A percentile compares a stretch with the other conserved stretches of the same genome.
Evolutionary conservation across 2,888 invertebrate species (phyloP).

Genomic region (Plebejus anna): DNA sequence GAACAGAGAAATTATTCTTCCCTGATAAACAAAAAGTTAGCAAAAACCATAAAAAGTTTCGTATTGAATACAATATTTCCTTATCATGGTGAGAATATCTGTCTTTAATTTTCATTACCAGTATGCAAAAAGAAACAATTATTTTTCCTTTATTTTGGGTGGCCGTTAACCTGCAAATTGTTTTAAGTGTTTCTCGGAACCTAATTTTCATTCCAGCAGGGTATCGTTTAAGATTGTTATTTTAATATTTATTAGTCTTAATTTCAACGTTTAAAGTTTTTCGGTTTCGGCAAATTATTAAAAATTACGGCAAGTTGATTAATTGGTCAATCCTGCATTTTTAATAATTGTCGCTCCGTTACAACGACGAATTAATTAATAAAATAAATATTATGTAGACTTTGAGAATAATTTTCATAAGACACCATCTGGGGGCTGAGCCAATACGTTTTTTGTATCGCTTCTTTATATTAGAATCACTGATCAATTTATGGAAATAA

Average conservation of each 20-base stretch:
- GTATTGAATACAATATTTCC: not conserved
- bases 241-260: not conserved
- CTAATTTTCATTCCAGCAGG: not conserved
- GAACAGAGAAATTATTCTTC: not conserved
- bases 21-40: not conserved
- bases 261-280: not conserved
- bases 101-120: not conserved
- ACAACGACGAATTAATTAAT: no score
- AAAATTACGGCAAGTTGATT: not conserved
- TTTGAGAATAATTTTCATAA: no score
- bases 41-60: not conserved
- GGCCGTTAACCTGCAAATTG: not conserved
- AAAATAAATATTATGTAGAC: no score
- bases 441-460: no score
- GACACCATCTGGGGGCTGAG: no score
- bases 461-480: no score
- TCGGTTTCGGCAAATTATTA: not conserved
- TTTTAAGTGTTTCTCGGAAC: not conserved
- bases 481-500: no score
- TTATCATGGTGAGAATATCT: not conserved
- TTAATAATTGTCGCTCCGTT: no score
- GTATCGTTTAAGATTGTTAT: not conserved
- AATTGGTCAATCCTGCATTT: no score
- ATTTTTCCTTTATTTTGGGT: not conserved
- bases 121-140: slow-evolving; percentile 4